A percentile compares a stretch with the other conserved stretches of the same genome.
These are phyloP conservation scores for Falco rusticolus DNA, from an alignment of 2,797 vertebrate species.

Conservation along the genomic window DNA sequence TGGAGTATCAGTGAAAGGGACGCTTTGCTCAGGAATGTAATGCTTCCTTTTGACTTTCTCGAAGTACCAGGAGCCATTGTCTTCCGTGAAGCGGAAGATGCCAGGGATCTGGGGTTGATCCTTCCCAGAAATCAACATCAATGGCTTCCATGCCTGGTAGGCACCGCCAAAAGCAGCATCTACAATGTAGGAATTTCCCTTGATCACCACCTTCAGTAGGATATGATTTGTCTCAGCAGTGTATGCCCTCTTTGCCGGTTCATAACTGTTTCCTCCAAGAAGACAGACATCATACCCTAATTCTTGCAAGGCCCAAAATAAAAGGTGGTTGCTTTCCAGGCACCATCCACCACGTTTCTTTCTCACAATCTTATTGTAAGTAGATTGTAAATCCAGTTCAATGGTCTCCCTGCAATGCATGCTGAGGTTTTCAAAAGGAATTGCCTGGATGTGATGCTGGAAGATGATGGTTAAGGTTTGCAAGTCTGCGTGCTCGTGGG, in stretches of 20 bases:
- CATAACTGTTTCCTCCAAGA: slow-evolving; percentile 77
- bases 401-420: slow-evolving; percentile 84
- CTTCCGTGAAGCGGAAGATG: slow-evolving; percentile 79
- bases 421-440: slow-evolving; percentile 90
- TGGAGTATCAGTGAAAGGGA: slow-evolving; percentile 64
- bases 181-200: slow-evolving; percentile 77
- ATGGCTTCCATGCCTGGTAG: slow-evolving; percentile 81
- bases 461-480: slow-evolving; percentile 81
- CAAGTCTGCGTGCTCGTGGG: slow-evolving; percentile 76
- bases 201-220: slow-evolving; percentile 78
- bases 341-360: slow-evolving; percentile 86
- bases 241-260: slow-evolving; percentile 36
- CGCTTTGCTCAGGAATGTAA: slow-evolving; percentile 70
- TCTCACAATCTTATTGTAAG: slow-evolving; percentile 83
- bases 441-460: slow-evolving; percentile 76
- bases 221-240: slow-evolving; percentile 71
- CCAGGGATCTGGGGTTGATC: slow-evolving; percentile 82
- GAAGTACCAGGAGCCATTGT: slow-evolving; percentile 78
- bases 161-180: slow-evolving; percentile 83
- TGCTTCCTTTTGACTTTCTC: slow-evolving; percentile 83
- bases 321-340: slow-evolving; percentile 84
- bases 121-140: slow-evolving; percentile 82
- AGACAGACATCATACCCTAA: slow-evolving; percentile 79
- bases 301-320: slow-evolving; percentile 84
- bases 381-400: slow-evolving; percentile 72